These are phyloP conservation scores for Calcarius ornatus DNA, from an alignment of 2,113 vertebrate species.

Conservation along the genomic window DNA sequence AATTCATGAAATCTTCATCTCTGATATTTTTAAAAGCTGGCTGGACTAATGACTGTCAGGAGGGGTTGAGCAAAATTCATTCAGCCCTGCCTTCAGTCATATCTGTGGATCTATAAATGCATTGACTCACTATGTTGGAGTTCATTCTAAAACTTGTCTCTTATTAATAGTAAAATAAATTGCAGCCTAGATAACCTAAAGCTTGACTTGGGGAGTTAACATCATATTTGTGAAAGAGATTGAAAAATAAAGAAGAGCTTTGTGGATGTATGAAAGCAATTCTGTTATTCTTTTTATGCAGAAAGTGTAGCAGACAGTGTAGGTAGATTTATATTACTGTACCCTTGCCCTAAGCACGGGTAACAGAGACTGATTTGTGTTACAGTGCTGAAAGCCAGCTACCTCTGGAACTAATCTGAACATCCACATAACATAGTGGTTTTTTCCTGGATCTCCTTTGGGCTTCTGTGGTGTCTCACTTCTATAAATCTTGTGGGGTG, in stretches of 20 bases:
- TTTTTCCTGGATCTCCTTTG: not conserved
- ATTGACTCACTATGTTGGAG: not conserved
- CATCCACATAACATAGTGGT: not conserved
- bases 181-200: not conserved
- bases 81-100: not conserved
- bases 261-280: not conserved
- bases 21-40: not conserved
- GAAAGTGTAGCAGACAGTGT: not conserved
- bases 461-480: not conserved
- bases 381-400: not conserved
- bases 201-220: not conserved
- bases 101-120: not conserved
- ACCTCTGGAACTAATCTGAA: not conserved
- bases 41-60: not conserved
- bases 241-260: not conserved
- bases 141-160: not conserved
- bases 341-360: not conserved
- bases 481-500: not conserved
- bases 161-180: not conserved
- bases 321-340: not conserved
- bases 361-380: not conserved
- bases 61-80: not conserved
- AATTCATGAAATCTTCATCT: not conserved
- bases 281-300: not conserved
- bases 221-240: not conserved